Evolutionary conservation across 2,113 vertebrate species (phyloP).

Genomic region (Phoenicopterus ruber): DNA sequence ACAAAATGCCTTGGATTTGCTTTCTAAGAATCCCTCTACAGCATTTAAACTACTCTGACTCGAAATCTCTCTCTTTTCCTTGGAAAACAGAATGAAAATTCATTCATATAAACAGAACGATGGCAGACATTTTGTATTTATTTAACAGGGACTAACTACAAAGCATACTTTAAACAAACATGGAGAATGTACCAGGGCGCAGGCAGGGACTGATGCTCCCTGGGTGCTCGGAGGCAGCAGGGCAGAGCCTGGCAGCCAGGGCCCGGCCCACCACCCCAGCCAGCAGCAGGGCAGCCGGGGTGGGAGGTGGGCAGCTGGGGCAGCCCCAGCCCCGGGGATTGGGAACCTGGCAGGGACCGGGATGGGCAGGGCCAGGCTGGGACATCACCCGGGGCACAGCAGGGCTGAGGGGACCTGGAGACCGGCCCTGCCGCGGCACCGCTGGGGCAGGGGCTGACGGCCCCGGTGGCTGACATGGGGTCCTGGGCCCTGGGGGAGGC

Average conservation of each 20-base stretch:
- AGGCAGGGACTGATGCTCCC: not conserved
- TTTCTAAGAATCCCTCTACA: conserved; percentile 56
- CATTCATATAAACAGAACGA: conserved; percentile 8
- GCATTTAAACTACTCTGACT: conserved; percentile 45
- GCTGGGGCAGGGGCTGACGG: not conserved
- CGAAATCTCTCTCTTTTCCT: conserved; percentile 41
- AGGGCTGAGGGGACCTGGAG: not conserved
- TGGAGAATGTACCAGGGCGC: not conserved
- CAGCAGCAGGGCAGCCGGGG: not conserved
- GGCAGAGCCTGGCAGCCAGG: not conserved
- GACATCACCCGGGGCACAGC: not conserved
- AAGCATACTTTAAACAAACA: conserved; percentile 44
- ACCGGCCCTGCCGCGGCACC: not conserved
- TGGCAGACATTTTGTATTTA: conserved; percentile 16
- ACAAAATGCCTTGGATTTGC: conserved; percentile 47
- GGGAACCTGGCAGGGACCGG: not conserved
- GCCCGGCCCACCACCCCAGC: too few species aligned
- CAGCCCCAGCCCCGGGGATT: not conserved
- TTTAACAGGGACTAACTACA: not conserved
- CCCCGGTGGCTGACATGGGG: not conserved
- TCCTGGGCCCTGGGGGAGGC: not conserved
- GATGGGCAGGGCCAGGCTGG: not conserved
- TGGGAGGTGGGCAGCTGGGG: not conserved
- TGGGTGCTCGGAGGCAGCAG: not conserved
- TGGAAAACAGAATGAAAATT: not conserved